Conservation (phyloP, 2,113 vertebrate species). For the Bubalus kerabau region DNA sequence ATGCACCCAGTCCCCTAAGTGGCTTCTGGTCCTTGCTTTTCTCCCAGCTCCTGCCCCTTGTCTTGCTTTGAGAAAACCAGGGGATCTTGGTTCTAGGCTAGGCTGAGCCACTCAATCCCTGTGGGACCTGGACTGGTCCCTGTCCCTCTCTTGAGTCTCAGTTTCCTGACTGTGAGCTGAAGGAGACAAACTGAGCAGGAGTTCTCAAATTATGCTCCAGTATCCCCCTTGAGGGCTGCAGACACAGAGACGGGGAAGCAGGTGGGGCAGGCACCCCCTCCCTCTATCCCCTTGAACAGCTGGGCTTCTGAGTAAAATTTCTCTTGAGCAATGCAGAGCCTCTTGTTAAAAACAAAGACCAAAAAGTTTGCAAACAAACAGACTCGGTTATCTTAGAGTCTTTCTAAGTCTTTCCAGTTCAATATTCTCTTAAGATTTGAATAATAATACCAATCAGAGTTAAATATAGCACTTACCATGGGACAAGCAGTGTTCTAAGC, state of each 20-base stretch:
- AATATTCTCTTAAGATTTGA: not conserved
- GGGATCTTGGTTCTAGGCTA: constrained; percentile 23
- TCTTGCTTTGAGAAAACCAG: constrained; percentile 7
- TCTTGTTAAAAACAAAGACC: constrained; percentile 55
- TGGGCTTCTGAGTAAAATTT: constrained; percentile 72
- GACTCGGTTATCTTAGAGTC: not conserved
- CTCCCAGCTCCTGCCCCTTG: constrained; percentile 29
- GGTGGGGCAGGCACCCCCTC: constrained; percentile 45
- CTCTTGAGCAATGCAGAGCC: constrained; percentile 66
- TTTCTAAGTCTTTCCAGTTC: not conserved
- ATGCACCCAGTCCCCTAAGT: constrained; percentile 65
- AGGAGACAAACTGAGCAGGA: constrained; percentile 10
- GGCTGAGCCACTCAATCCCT: not conserved
- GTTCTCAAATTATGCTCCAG: constrained; percentile 49
- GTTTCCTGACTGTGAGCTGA: constrained; percentile 14
- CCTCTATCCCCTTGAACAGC: constrained; percentile 54
- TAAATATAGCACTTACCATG: not conserved
- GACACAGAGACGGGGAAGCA: constrained; percentile 44
- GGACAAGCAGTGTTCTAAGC: not conserved
- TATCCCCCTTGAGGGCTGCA: constrained; percentile 19
- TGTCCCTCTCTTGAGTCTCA: not conserved
- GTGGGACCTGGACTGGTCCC: not conserved
- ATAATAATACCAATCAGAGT: not conserved
- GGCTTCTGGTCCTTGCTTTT: constrained; percentile 60
- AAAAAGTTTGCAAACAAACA: constrained; percentile 64